phyloP scores from a whole-genome alignment of 2,888 invertebrate genomes.

The Diplolepis rosae region DNA sequence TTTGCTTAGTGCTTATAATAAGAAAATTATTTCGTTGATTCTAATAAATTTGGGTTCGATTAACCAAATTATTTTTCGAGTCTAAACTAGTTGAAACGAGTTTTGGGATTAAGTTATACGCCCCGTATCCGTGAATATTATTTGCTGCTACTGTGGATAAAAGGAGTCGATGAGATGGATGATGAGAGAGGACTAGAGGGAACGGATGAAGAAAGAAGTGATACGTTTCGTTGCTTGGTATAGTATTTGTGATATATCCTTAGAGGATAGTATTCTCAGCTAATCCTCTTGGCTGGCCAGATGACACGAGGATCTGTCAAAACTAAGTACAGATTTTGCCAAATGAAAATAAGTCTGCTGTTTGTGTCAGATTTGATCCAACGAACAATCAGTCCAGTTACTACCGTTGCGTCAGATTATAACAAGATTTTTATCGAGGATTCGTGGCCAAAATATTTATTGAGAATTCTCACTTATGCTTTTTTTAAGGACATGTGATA shows the following conservation, averaged over 20 bases:
- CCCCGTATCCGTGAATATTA: constrained; percentile 28
- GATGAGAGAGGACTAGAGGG: constrained; percentile 25
- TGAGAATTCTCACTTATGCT: too few relatives aligned
- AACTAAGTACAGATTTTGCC: constrained; percentile 46
- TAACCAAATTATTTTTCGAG: background rate
- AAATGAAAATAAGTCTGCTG: constrained; percentile 42
- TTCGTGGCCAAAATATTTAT: too few relatives aligned
- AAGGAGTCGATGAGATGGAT: constrained; percentile 32
- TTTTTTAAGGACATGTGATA: too few relatives aligned
- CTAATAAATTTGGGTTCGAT: background rate
- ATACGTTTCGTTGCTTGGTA: constrained; percentile 44
- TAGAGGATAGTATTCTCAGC: constrained; percentile 49
- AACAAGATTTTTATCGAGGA: background rate
- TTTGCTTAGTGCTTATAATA: too few relatives aligned
- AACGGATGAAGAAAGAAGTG: constrained; percentile 12
- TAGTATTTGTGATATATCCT: constrained; percentile 44
- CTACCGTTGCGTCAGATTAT: background rate
- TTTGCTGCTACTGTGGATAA: constrained; percentile 34
- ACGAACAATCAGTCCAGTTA: background rate
- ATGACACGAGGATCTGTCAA: constrained; percentile 60
- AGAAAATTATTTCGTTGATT: too few relatives aligned
- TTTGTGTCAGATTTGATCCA: constrained; percentile 35
- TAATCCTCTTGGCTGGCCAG: constrained; percentile 59
- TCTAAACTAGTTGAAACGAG: constrained; percentile 34
- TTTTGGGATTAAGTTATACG: constrained; percentile 51